phyloP scores from a whole-genome alignment of 1,140 invertebrate species.

The Leptinotarsa undecemlineata region DNA sequence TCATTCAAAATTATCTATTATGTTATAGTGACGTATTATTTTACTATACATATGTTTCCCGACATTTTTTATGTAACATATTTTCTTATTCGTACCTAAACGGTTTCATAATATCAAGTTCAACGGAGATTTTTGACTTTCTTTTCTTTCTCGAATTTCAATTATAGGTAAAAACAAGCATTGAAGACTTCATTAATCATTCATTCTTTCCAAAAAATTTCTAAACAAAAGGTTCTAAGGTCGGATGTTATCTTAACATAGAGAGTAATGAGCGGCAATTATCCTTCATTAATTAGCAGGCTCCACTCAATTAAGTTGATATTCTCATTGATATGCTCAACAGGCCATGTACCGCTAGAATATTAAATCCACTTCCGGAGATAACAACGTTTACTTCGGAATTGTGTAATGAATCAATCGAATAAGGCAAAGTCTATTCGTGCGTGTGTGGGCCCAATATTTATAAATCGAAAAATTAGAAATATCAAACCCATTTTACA shows the following conservation, averaged over 20 bases:
- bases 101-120: no score
- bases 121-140: no score
- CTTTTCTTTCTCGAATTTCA: no score
- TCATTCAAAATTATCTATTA: no score
- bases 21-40: no score
- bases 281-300: background rate
- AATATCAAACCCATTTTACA: background rate
- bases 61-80: no score
- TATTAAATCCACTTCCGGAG: slow-evolving; percentile 2
- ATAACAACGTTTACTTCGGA: background rate
- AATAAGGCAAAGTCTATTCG: background rate
- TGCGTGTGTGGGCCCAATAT: background rate
- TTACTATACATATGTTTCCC: no score
- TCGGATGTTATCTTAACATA: background rate
- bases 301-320: background rate
- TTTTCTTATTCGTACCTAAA: no score
- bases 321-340: slow-evolving; percentile 8
- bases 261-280: background rate
- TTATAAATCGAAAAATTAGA: background rate
- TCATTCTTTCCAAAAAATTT: no score
- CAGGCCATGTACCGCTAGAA: background rate
- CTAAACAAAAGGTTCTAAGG: no score
- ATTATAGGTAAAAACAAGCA: no score
- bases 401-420: background rate
- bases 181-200: no score